Conservation (phyloP, 2,888 invertebrate genomes). For the Mylabris sibirica region DNA sequence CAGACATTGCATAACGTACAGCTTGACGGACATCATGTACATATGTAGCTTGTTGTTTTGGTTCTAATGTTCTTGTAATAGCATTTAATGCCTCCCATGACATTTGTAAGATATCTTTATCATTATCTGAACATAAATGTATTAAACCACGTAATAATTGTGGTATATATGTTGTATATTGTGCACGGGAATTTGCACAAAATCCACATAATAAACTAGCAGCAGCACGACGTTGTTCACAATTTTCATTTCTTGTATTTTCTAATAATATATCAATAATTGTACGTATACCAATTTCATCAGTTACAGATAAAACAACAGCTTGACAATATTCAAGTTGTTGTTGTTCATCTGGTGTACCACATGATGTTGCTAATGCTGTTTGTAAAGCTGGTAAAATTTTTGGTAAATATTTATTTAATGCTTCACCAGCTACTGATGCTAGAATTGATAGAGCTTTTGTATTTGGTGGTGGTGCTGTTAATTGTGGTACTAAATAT, state of each 20-base stretch:
- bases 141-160: constrained; percentile 88
- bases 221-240: constrained; percentile 78
- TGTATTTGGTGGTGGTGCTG: constrained; percentile 87
- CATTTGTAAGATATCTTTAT: constrained; percentile 82
- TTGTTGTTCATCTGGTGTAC: constrained; percentile 69
- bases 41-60: constrained; percentile 83
- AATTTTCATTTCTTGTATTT: constrained; percentile 71
- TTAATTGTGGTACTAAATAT: constrained; percentile 94
- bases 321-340: constrained; percentile 92
- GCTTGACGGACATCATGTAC: constrained; percentile 92
- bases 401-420: constrained; percentile 88
- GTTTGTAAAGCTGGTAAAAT: constrained; percentile 90
- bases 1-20: constrained; percentile 87
- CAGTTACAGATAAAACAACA: constrained; percentile 89
- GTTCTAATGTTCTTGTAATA: constrained; percentile 86
- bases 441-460: constrained; percentile 93
- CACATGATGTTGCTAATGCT: constrained; percentile 76
- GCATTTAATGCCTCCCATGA: constrained; percentile 93
- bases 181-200: constrained; percentile 87
- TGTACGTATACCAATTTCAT: constrained; percentile 86
- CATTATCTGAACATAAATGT: constrained; percentile 81
- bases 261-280: constrained; percentile 88
- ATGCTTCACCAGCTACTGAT: constrained; percentile 92
- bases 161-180: constrained; percentile 86
- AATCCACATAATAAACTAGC: constrained; percentile 88